Base-by-base conservation (phyloP, 2,888 invertebrate genomes). In the Phortica magna region DNA sequence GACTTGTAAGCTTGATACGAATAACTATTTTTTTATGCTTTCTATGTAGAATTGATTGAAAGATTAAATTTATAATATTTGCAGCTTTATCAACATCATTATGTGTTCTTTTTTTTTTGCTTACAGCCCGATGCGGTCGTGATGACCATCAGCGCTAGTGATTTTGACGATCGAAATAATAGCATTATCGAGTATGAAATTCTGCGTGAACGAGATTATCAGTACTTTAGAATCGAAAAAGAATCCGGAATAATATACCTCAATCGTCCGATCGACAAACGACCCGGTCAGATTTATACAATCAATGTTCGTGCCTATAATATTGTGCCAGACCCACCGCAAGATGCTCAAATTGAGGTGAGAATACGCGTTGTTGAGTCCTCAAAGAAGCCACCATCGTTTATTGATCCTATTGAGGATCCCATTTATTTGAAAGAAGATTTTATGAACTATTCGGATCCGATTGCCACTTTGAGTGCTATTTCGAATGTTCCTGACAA, bases 121-220 rank as follows among this genome's bases (percentile, higher is more conserved):
- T 89, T 89, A 41, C 87, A 92, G 91, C 86, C 91, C 81, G 90
- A 91, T 82, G 89, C 89, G 75, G 95, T 96, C 90, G 96, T 98
- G 79, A 96, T 97, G 96, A 94, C 96, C 90, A 96, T 98, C 90
- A 97, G 98, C 78, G 98, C 98, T 17, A 97, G 97, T 43, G 98
- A 98, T 91, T 95, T 97, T 82, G 98, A 98, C 89, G 96, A 97
- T 89, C 97, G 98, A 14, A 95, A 96, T 89, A 99, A 99, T 93
- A 97, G 98, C 77, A 95, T 95, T 84, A 94, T 98, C 12, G 94
- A 94, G 79, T 98, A 98, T 83, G 90, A 90, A 82, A 90, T 90
- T 43, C 90, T 92, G 70, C 85, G 92, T 70, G 92, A 93, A 48
- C 92, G 92, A 74, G 93, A 93, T 86, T 90, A 91, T 81, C 94